These are phyloP conservation scores for Oscheius sp. DNA, from an alignment of 2,888 invertebrate genomes.

Conservation along the genomic window DNA sequence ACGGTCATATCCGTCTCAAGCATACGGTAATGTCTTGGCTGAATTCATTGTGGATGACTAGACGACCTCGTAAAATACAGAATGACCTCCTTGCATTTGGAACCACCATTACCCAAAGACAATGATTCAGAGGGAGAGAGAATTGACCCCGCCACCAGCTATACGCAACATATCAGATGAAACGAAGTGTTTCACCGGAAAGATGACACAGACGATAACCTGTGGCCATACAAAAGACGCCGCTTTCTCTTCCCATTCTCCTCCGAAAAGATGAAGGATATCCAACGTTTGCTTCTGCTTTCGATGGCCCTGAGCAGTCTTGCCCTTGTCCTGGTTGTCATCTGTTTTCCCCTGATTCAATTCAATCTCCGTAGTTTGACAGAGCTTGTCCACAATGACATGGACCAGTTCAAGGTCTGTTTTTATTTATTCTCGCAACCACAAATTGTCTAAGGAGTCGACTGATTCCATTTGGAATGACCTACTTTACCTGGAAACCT, in stretches of 20 bases:
- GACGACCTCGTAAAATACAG: conserved; percentile 10
- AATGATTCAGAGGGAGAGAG: neutral
- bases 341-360: conserved; percentile 19
- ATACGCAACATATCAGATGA: neutral
- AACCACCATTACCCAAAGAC: neutral
- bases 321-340: conserved; percentile 9
- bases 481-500: neutral
- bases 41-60: conserved; percentile 19
- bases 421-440: neutral
- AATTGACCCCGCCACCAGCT: neutral
- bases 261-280: conserved; percentile 5
- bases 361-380: conserved; percentile 5
- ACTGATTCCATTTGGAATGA: conserved; percentile 27
- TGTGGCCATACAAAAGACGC: neutral
- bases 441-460: neutral
- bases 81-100: conserved; percentile 7
- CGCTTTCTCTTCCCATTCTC: neutral
- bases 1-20: neutral
- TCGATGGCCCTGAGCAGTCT: conserved; percentile 23
- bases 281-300: neutral
- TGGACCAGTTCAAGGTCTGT: conserved; percentile 24
- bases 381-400: conserved; percentile 13
- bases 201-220: conserved; percentile 17
- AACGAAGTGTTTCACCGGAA: neutral
- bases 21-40: neutral